Evolutionary conservation across 2,888 invertebrate genomes (phyloP).

Genomic region (Sphaerophoria taeniata): DNA sequence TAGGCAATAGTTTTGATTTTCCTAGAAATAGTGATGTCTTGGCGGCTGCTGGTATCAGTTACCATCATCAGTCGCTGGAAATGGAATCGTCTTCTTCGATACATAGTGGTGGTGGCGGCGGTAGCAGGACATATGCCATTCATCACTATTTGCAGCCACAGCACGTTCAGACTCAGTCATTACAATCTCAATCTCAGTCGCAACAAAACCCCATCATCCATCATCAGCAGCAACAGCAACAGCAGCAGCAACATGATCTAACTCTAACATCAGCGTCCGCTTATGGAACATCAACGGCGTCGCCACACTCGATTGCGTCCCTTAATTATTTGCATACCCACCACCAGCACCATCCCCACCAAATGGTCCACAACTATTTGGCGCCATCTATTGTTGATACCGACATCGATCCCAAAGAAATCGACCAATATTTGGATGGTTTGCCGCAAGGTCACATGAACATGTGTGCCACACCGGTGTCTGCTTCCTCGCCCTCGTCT

Average conservation of each 20-base stretch:
- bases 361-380: conserved; percentile 73
- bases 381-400: conserved; percentile 72
- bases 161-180: conserved; percentile 54
- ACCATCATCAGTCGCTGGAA: conserved; percentile 60
- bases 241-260: conserved; percentile 69
- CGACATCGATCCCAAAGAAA: conserved; percentile 82
- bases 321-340: conserved; percentile 80
- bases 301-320: conserved; percentile 80
- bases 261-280: conserved; percentile 30
- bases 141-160: conserved; percentile 72
- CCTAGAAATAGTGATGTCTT: conserved; percentile 59
- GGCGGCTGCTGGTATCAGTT: conserved; percentile 49
- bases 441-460: conserved; percentile 79
- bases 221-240: conserved; percentile 65
- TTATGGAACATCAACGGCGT: conserved; percentile 73
- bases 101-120: conserved; percentile 23
- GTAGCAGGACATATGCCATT: conserved; percentile 68
- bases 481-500: conserved; percentile 63
- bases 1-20: conserved; percentile 61
- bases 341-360: conserved; percentile 61
- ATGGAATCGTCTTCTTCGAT: conserved; percentile 59
- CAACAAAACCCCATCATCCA: conserved; percentile 56
- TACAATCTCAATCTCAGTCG: conserved; percentile 65
- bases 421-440: conserved; percentile 83
- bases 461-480: conserved; percentile 71